Conservation (phyloP, 2,797 vertebrate genomes). For the Gymnoscopelus braueri region DNA sequence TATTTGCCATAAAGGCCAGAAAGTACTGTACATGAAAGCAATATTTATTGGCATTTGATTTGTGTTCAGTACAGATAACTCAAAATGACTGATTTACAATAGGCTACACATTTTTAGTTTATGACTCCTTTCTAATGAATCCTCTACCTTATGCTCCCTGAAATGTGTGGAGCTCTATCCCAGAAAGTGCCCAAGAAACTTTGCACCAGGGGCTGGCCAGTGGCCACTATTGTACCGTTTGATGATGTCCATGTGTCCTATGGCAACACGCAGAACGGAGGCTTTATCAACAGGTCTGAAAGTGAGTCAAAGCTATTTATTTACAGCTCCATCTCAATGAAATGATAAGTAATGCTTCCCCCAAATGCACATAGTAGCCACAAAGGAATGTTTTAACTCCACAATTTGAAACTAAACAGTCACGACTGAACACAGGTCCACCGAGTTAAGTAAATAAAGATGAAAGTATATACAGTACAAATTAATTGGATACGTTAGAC, state of each 20-base stretch:
- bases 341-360: slow-evolving; percentile 63
- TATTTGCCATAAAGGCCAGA: slow-evolving; percentile 28
- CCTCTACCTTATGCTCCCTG: slow-evolving; percentile 34
- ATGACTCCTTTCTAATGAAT: slow-evolving; percentile 30
- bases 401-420: slow-evolving; percentile 69
- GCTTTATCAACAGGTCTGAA: slow-evolving; percentile 43
- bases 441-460: slow-evolving; percentile 70
- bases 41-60: slow-evolving; percentile 30
- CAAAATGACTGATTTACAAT: slow-evolving; percentile 29
- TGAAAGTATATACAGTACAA: slow-evolving; percentile 73
- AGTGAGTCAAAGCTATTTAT: slow-evolving; percentile 60
- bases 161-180: slow-evolving; percentile 32
- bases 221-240: slow-evolving; percentile 41
- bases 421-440: slow-evolving; percentile 71
- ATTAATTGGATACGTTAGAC: slow-evolving; percentile 55
- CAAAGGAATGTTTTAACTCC: slow-evolving; percentile 72
- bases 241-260: slow-evolving; percentile 26
- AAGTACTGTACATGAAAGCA: slow-evolving; percentile 22
- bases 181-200: slow-evolving; percentile 28
- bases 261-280: slow-evolving; percentile 35
- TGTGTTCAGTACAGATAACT: slow-evolving; percentile 21
- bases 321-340: slow-evolving; percentile 64
- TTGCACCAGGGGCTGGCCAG: slow-evolving; percentile 45
- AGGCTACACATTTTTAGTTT: slow-evolving; percentile 40
- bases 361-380: slow-evolving; percentile 53